Evolutionary conservation across 2,888 invertebrate genomes (phyloP), one percentile per base, ranked within the genome.

Genomic region (Amblyjoppa proteus): DNA sequence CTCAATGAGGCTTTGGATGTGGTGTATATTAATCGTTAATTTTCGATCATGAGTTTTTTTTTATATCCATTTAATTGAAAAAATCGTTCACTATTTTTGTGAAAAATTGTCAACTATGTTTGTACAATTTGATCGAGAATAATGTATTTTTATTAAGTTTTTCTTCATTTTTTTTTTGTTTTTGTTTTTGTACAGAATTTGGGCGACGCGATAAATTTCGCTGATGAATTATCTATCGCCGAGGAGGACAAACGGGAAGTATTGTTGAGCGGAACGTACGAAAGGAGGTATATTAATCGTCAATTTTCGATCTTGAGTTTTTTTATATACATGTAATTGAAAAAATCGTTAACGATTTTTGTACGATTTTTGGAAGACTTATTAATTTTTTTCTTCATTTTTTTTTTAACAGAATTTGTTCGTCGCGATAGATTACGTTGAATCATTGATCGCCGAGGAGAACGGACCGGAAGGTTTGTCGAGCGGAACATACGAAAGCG

Each of bases 1-100:
- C 69, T 25, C 25, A 70, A 79, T 79, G 53, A 83, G 69, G 74
- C 68, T 38, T 74, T 20, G 53, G 74, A 31, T 51, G 16, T 51
- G 16, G 51, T 4, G 20, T 56, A 20, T 9, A 28, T 61, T 61
- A 31, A 28, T 28, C 61, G 61, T 6, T 28, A 13, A 61, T 9
- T 13, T 25, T 25, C 11, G 28, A 61, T 61, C 13, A 11, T 25
- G 31, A 61, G 34, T 34, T 34, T 58, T 61, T 51, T 16, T n/a
- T n/a, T 13, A 0, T 34, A 16, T 73, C 16, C 5, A 41, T 25
- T 9, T 34, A 16, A 73, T 45, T 58, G n/a, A 28, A 16, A 16
- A 41, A 41, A 16, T 38, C 25, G 41, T 6, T 3, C 31, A 34
- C 56, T 20, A 20, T 56, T 20, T 7, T 9, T 6, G 6, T 2